Evolutionary conservation across 2,113 vertebrate genomes (phyloP).

Genomic region (Ptilorrhoa leucosticta): DNA sequence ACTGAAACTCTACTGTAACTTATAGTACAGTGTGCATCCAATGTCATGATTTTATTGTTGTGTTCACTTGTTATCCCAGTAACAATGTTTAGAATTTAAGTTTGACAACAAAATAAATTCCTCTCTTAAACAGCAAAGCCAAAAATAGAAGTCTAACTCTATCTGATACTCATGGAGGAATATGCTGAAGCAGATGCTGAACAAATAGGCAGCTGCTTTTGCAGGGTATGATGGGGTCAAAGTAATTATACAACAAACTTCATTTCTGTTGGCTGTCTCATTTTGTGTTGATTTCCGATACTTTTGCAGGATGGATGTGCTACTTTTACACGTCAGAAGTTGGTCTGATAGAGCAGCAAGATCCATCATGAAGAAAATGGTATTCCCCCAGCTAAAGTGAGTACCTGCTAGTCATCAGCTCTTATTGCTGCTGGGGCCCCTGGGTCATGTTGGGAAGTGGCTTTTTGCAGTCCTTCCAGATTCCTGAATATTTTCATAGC

Average conservation of each 20-base stretch:
- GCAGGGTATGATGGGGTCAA: neutral
- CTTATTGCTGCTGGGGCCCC: neutral
- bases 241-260: neutral
- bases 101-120: neutral
- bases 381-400: neutral
- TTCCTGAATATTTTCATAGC: neutral
- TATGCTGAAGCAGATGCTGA: neutral
- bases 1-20: slow-evolving; percentile 36
- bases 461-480: neutral
- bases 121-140: neutral
- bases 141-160: neutral
- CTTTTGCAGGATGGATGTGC: neutral
- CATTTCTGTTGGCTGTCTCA: neutral
- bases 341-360: neutral
- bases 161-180: neutral
- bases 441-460: neutral
- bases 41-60: neutral
- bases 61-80: neutral
- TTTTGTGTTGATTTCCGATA: neutral
- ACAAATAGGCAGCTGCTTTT: neutral
- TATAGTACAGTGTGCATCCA: neutral
- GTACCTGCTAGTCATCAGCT: neutral
- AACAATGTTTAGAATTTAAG: neutral
- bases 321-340: neutral
- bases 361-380: neutral